phyloP scores from a whole-genome alignment of 1,140 invertebrate species.

The Pteromalus puparum region DNA sequence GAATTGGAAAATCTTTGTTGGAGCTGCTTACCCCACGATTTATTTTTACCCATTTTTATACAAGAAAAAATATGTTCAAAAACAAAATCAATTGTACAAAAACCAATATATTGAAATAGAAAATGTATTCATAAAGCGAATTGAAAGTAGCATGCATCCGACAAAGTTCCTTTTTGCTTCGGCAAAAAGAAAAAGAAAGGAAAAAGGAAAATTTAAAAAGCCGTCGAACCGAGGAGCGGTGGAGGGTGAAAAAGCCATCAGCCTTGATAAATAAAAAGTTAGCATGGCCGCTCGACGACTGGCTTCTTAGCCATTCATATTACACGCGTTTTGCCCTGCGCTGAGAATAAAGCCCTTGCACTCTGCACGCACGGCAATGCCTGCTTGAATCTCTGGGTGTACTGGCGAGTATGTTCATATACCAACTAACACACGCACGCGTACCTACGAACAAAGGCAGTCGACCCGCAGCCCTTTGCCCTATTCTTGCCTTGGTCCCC shows the following conservation, averaged over 20 bases:
- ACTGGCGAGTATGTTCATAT: background rate
- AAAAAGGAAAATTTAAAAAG: slow-evolving; percentile 43
- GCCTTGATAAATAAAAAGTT: slow-evolving; percentile 73
- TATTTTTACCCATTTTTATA: no score
- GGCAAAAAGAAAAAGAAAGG: slow-evolving; percentile 1
- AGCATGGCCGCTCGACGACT: slow-evolving; percentile 56
- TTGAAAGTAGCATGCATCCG: background rate
- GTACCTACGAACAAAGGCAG: background rate
- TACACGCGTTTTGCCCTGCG: slow-evolving; percentile 44
- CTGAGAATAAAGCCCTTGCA: slow-evolving; percentile 15
- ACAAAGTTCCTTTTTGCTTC: background rate
- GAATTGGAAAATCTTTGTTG: no score
- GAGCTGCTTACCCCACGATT: no score
- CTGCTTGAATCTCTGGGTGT: slow-evolving; percentile 50
- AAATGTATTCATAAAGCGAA: background rate
- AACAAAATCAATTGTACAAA: no score
- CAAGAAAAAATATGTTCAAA: no score
- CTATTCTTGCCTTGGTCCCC: background rate
- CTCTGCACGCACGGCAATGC: background rate
- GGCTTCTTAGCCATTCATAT: slow-evolving; percentile 65
- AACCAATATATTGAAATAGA: background rate
- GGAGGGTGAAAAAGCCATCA: slow-evolving; percentile 69
- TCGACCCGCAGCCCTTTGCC: slow-evolving; percentile 15
- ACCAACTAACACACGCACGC: background rate
- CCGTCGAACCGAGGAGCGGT: slow-evolving; percentile 57